A percentile compares a stretch with the other conserved stretches of the same genome.
phyloP scores from a whole-genome alignment of 2,113 vertebrate species.

The Bufo bufo region DNA sequence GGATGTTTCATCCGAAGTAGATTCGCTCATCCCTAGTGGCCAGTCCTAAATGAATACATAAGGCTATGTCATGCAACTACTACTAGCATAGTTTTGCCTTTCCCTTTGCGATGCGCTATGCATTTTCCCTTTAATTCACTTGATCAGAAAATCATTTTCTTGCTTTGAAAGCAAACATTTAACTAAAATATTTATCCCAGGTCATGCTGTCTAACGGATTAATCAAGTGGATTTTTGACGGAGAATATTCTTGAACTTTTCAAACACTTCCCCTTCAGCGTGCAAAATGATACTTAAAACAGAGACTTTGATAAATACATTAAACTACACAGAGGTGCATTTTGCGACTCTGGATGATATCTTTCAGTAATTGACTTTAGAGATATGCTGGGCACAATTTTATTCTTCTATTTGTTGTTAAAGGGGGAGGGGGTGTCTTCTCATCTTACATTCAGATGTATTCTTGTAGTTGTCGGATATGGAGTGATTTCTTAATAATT shows the following conservation, averaged over 20 bases:
- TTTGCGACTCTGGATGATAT: constrained; percentile 17
- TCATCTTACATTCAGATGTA: constrained; percentile 9
- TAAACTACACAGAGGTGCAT: background rate
- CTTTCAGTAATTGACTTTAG: constrained; percentile 16
- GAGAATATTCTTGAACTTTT: constrained; percentile 10
- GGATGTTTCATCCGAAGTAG: too few relatives aligned
- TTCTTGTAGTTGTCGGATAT: background rate
- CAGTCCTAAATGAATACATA: background rate
- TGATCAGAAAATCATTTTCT: background rate
- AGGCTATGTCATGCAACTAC: background rate
- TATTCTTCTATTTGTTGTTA: background rate
- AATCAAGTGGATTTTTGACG: background rate
- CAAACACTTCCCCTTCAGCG: background rate
- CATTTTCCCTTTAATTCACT: background rate
- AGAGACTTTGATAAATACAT: constrained; percentile 15
- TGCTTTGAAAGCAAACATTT: background rate
- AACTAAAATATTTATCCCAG: background rate
- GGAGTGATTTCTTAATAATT: background rate
- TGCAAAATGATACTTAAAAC: background rate
- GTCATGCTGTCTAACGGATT: background rate
- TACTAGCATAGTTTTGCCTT: background rate
- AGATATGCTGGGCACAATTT: background rate
- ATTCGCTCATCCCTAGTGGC: background rate
- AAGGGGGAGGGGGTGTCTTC: background rate
- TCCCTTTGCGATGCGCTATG: background rate